Evolutionary conservation across 2,113 vertebrate species (phyloP), one percentile per base, ranked within the genome.

Genomic region (Pseudorasbora parva): DNA sequence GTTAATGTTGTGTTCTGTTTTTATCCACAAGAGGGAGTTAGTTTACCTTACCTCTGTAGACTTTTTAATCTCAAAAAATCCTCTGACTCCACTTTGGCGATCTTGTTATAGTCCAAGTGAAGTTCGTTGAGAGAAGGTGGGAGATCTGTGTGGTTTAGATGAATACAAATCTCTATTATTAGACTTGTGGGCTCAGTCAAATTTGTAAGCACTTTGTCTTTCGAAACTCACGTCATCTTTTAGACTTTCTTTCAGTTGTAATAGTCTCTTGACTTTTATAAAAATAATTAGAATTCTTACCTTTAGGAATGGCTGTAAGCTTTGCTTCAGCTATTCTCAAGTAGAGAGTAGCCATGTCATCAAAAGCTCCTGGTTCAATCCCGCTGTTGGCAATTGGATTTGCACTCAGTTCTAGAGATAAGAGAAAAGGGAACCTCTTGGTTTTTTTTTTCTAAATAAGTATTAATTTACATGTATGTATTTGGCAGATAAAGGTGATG

Each of bases 51-150:
- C 98, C 97, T 97, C 90, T 95, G 94, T 30, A 99, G 91, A 79
- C 96, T 96, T 94, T 96, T 98, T 82, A 98, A 98, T 79, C 95
- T 94, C 82, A 95, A 95, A 86, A 99, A 97, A 90, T 99, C 98
- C 83, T 99, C 97, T 0, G 96, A 78, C 89, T 99, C 97, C 0
- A 99, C 93, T 86, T 94, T 91, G 33, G 94, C 89, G 85, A 99
- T 98, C 92, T 97, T 97, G 85, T 99, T 99, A 90, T 96, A 96
- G 83, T 99, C 97, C 91, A 99, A 92, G 76, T 96, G 97, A 87
- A 99, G 95, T 78, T 99, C 97, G 69, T 95, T 89, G 51, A 99
- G 94, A 57, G 95, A 95, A 17, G 96, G 88, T 33, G 98, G 98
- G 66, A 99, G 83, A 86, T 84, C 92, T 98, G 93, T 71, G 54